Conservation (phyloP, 2,797 vertebrate species). For the Clarias pachynema region DNA sequence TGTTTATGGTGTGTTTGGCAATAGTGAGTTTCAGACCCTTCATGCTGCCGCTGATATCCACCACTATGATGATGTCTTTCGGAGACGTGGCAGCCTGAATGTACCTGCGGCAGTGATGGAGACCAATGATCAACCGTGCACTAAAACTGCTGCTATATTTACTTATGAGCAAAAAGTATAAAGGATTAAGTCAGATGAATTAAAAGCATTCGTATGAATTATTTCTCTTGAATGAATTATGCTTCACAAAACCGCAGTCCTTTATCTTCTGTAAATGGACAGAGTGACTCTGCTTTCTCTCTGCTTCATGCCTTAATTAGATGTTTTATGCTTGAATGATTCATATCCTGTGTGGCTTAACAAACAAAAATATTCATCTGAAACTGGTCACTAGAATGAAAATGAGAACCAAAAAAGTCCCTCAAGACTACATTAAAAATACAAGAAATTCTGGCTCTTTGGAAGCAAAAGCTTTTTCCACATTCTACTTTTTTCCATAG, state of each 20-base stretch:
- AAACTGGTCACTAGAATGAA: too few species aligned
- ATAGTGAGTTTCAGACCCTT: constrained; percentile 94
- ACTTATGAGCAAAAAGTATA: neutral
- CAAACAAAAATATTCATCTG: too few species aligned
- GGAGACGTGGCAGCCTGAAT: constrained; percentile 97
- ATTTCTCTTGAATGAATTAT: constrained; percentile 3
- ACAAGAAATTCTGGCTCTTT: too few species aligned
- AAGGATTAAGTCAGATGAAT: neutral
- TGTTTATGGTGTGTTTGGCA: constrained; percentile 94
- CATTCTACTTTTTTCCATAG: too few species aligned
- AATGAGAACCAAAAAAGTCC: too few species aligned
- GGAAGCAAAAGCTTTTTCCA: too few species aligned
- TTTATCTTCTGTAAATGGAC: neutral
- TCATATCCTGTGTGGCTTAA: too few species aligned
- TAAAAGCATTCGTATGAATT: neutral
- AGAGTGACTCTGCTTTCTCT: neutral
- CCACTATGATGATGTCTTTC: constrained; percentile 93
- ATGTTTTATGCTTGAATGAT: too few species aligned
- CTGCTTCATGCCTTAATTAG: too few species aligned
- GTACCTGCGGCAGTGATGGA: constrained; percentile 78
- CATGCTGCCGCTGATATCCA: constrained; percentile 97
- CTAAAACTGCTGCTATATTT: neutral
- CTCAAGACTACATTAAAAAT: too few species aligned
- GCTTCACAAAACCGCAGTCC: neutral
- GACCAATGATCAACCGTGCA: neutral